phyloP scores from a whole-genome alignment of 2,888 invertebrate species.

The Copidosoma aretas region DNA sequence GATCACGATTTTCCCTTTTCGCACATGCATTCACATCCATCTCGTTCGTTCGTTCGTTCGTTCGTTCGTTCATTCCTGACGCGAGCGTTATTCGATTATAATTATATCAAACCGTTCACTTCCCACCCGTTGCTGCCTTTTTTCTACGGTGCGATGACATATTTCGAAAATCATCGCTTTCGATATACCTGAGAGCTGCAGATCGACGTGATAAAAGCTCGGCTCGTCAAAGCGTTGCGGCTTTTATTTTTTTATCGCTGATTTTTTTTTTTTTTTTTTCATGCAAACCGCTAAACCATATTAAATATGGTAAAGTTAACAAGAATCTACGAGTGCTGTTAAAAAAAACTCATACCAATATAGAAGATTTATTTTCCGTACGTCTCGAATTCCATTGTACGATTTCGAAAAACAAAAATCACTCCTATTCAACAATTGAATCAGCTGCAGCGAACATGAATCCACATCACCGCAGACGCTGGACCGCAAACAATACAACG shows the following conservation, averaged over 20 bases:
- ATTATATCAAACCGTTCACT: slow-evolving; percentile 19
- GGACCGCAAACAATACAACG: neutral
- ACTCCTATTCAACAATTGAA: too few relatives aligned
- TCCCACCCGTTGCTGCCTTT: too few relatives aligned
- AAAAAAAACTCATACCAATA: too few relatives aligned
- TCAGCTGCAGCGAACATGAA: too few relatives aligned
- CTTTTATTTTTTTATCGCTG: too few relatives aligned
- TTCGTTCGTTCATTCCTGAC: neutral
- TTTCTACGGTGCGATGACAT: neutral
- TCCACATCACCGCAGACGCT: neutral
- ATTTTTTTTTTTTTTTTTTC: too few relatives aligned
- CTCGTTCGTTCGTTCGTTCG: neutral
- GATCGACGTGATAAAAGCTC: neutral
- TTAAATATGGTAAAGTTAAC: too few relatives aligned
- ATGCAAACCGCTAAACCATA: too few relatives aligned
- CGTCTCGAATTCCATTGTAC: too few relatives aligned
- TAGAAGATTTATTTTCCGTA: too few relatives aligned
- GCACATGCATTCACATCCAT: neutral
- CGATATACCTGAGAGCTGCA: neutral
- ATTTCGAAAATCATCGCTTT: neutral
- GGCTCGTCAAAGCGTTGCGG: neutral
- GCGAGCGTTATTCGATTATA: slow-evolving; percentile 19
- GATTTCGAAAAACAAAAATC: too few relatives aligned
- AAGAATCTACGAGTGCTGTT: too few relatives aligned
- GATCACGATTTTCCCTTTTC: slow-evolving; percentile 25